These are phyloP conservation scores for Thryonomys swinderianus DNA, from an alignment of 2,113 vertebrate species.

Conservation along the genomic window DNA sequence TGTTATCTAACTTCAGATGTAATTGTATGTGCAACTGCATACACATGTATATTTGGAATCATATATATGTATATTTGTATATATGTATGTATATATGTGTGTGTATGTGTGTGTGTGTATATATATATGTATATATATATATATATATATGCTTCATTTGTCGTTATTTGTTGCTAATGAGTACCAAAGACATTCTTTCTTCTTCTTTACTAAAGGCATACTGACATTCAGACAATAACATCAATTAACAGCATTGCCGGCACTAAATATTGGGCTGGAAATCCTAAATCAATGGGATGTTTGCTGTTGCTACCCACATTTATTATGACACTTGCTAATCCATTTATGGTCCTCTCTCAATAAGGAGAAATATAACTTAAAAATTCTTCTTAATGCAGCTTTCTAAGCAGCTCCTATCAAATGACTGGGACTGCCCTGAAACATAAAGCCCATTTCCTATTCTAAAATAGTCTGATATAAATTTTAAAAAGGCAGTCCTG, in stretches of 20 bases:
- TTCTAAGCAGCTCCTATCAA: not conserved
- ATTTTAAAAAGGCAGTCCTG: not conserved
- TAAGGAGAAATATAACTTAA: not conserved
- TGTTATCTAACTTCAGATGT: not conserved
- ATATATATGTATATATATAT: not conserved
- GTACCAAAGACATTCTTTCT: not conserved
- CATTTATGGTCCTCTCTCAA: not conserved
- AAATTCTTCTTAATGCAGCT: not conserved
- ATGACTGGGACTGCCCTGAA: not conserved
- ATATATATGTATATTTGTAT: not conserved
- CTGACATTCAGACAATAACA: not conserved
- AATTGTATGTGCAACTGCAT: not conserved
- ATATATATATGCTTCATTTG: not conserved
- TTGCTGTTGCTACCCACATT: not conserved
- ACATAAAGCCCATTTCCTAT: not conserved
- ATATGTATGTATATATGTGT: too few species aligned
- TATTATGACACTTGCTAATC: not conserved
- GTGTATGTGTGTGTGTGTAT: too few species aligned
- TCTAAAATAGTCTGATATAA: not conserved
- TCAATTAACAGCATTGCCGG: not conserved
- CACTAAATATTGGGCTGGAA: not conserved
- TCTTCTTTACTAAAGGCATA: not conserved
- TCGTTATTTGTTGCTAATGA: conserved; percentile 6
- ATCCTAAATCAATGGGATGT: not conserved
- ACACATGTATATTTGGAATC: not conserved